Base-by-base conservation (phyloP, 2,797 vertebrate species). In the Argya squamiceps region DNA sequence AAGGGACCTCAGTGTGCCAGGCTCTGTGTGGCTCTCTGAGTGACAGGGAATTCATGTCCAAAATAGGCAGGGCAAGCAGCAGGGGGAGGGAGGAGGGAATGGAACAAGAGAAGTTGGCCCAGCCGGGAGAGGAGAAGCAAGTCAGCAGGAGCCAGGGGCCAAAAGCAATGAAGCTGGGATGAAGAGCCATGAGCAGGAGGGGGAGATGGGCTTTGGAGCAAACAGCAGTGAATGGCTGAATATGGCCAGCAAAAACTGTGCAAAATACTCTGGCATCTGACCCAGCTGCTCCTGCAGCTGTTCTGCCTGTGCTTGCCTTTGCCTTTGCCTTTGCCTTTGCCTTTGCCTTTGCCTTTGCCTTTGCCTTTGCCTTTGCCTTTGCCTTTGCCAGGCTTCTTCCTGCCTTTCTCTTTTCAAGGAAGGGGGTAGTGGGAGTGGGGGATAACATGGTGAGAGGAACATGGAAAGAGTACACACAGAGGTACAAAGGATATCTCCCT, bases 301-400 rank as follows among this genome's bases (percentile, higher is more conserved):
- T 63, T 80, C 64, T 74, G 68, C 52, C 37, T 59, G n/a, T 1
- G 7, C 14, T 62, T 63, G 76, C 37, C 53, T 79, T 70, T 3
- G 1, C 58, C 0, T 79, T 70, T 3, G 1, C 58, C 0, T 79
- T 70, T 3, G 1, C 53, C 0, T 79, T 70, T 3, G 1, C 58
- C 0, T 79, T 70, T 3, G 1, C 58, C 0, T 79, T 70, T 3
- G 1, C 58, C 0, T 79, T 70, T 3, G 1, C 58, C 0, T 79
- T 70, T 3, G 1, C 58, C 0, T 79, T 70, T 3, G 1, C 58
- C 0, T 37, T 37, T 37, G n/a, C n/a, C n/a, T 37, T 62, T 63
- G 76, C 37, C 53, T 79, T 70, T 3, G 1, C 58, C 0, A 0
- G 52, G 8, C 20, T 91, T 39, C 74, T 84, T 89, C 53, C 77